Evolutionary conservation across 1,140 invertebrate genomes (phyloP).

Genomic region (Dufourea novaeangliae): DNA sequence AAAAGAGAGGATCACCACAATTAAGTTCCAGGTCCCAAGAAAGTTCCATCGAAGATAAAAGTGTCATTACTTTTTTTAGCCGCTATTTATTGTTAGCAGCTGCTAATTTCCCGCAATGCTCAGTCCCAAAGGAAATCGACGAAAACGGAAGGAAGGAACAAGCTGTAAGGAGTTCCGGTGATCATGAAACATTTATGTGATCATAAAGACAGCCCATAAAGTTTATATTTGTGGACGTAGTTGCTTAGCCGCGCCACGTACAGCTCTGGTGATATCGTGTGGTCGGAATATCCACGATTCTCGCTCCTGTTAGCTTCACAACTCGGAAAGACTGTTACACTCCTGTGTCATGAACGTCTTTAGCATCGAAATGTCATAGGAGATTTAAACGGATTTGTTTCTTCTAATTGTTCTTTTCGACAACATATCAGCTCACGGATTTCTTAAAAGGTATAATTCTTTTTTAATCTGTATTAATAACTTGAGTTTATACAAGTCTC

Average conservation of each 20-base stretch:
- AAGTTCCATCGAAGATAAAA: background rate
- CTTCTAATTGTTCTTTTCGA: no score
- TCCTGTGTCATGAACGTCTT: background rate
- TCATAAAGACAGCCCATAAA: slow-evolving; percentile 64
- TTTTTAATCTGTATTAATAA: no score
- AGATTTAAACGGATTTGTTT: background rate
- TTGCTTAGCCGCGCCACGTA: slow-evolving; percentile 54
- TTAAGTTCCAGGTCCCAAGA: background rate
- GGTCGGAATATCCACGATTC: slow-evolving; percentile 25
- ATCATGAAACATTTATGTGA: slow-evolving; percentile 62
- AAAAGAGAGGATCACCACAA: background rate
- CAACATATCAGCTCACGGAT: no score
- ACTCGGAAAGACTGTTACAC: slow-evolving; percentile 49
- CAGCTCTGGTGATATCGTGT: slow-evolving; percentile 11
- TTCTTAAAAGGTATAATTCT: no score
- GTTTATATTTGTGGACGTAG: slow-evolving; percentile 53
- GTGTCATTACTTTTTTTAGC: background rate
- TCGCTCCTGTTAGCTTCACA: slow-evolving; percentile 38
- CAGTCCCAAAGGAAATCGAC: slow-evolving; percentile 30
- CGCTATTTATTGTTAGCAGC: background rate
- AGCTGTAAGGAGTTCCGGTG: slow-evolving; percentile 48
- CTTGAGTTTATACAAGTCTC: no score
- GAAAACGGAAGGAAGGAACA: slow-evolving; percentile 29
- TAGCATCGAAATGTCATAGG: background rate
- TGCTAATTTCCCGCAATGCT: slow-evolving; percentile 35